Conservation (phyloP, 2,888 invertebrate species). For the Disparrhopalites patrizii region DNA sequence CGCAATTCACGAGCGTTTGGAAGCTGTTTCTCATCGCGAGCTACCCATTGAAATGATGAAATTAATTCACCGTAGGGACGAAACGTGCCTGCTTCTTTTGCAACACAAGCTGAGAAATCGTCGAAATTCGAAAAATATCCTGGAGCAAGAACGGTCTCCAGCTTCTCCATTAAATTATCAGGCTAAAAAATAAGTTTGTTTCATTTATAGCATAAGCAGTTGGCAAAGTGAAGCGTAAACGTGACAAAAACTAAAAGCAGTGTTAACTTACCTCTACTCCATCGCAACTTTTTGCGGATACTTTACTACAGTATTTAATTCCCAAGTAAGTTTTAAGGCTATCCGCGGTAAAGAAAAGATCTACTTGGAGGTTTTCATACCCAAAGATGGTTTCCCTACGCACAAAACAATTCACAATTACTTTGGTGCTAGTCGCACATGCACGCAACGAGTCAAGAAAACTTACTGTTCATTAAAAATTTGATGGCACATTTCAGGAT, state of each 20-base stretch:
- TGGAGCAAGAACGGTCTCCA: conserved; percentile 67
- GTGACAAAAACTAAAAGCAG: not conserved
- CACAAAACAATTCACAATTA: conserved; percentile 9
- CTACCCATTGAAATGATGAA: conserved; percentile 56
- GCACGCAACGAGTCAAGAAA: not conserved
- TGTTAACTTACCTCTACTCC: conserved; percentile 53
- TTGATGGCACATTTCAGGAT: conserved; percentile 87
- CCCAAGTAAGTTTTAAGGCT: conserved; percentile 75
- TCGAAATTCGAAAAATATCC: conserved; percentile 68
- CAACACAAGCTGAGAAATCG: conserved; percentile 64
- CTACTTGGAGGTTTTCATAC: conserved; percentile 74
- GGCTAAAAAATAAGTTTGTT: conserved; percentile 54
- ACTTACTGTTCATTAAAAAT: conserved; percentile 75
- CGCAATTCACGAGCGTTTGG: not conserved
- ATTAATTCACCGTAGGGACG: conserved; percentile 69
- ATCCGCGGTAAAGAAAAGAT: conserved; percentile 75
- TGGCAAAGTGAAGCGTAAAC: not conserved
- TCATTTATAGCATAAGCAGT: not conserved
- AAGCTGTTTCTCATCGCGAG: conserved; percentile 16
- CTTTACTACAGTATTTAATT: conserved; percentile 58
- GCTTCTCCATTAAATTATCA: conserved; percentile 68
- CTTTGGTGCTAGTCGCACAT: not conserved
- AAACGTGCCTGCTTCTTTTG: conserved; percentile 67
- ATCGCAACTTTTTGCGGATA: conserved; percentile 52
- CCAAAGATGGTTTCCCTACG: conserved; percentile 86